These are phyloP conservation scores for Drosophila saltans DNA, from an alignment of 1,140 invertebrate species.

Conservation along the genomic window DNA sequence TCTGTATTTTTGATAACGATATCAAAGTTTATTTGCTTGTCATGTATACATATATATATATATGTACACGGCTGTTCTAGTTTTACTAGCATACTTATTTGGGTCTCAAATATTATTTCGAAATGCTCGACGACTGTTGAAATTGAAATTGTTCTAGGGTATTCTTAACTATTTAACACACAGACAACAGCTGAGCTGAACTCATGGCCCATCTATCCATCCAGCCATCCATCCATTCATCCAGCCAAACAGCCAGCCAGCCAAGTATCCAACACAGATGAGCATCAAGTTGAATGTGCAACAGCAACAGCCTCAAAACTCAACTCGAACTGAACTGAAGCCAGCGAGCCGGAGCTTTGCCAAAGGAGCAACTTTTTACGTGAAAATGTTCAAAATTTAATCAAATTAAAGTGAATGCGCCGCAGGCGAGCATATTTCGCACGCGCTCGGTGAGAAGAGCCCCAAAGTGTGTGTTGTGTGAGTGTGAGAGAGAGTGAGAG, in stretches of 20 bases:
- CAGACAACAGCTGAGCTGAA: constrained; percentile 13
- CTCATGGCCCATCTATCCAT: constrained; percentile 9
- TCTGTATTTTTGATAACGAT: too few species aligned
- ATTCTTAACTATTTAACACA: constrained; percentile 13
- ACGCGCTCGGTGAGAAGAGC: constrained; percentile 50
- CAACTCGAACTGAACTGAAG: constrained; percentile 7
- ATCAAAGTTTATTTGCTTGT: too few species aligned
- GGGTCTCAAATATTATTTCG: not conserved
- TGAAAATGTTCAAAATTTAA: constrained; percentile 83
- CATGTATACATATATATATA: not conserved
- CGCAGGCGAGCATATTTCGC: constrained; percentile 80
- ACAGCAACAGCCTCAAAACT: constrained; percentile 34
- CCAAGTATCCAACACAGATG: constrained; percentile 41
- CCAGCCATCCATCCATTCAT: constrained; percentile 2
- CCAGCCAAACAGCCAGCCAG: constrained; percentile 51
- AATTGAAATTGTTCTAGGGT: constrained; percentile 5
- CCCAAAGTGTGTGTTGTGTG: constrained; percentile 11
- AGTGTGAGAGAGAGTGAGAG: constrained; percentile 10
- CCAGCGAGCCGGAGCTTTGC: constrained; percentile 15
- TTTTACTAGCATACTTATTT: not conserved
- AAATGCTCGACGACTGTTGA: constrained; percentile 1
- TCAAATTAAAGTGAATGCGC: constrained; percentile 82
- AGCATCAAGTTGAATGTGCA: constrained; percentile 31
- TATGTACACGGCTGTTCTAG: not conserved
- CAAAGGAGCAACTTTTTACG: constrained; percentile 78